phyloP scores from a whole-genome alignment of 2,797 vertebrate genomes.

The Hoplostethus atlanticus region DNA sequence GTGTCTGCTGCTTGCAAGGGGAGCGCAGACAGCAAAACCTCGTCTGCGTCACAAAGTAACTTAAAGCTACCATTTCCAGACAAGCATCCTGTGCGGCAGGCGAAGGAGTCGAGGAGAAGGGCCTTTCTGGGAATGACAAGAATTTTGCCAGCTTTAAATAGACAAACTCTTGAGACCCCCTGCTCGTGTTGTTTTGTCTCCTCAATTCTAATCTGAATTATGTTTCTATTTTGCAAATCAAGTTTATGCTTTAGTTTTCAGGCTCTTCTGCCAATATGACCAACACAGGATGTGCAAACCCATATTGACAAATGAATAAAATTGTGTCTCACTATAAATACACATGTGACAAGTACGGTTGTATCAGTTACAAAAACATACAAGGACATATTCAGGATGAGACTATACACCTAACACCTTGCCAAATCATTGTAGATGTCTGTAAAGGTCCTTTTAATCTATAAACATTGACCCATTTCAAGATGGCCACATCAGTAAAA shows the following conservation, averaged over 20 bases:
- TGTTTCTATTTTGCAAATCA: conserved; percentile 68
- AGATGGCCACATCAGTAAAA: conserved; percentile 48
- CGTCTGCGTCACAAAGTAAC: conserved; percentile 81
- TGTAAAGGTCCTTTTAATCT: conserved; percentile 48
- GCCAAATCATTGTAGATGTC: conserved; percentile 34
- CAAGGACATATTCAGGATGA: conserved; percentile 1
- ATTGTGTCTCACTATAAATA: conserved; percentile 7
- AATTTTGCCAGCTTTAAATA: conserved; percentile 81
- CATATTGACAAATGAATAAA: conserved; percentile 12
- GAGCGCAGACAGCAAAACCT: conserved; percentile 84
- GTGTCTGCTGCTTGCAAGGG: conserved; percentile 77
- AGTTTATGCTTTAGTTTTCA: conserved; percentile 39
- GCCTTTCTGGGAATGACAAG: conserved; percentile 82
- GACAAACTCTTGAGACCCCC: conserved; percentile 75
- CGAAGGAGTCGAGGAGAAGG: conserved; percentile 82
- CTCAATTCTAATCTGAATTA: conserved; percentile 55
- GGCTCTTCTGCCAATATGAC: not conserved
- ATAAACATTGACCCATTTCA: conserved; percentile 3
- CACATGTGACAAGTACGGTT: not conserved
- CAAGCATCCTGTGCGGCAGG: conserved; percentile 78
- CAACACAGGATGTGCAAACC: not conserved
- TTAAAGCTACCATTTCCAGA: conserved; percentile 87
- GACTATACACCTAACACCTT: conserved; percentile 5
- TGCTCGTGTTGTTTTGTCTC: conserved; percentile 72
- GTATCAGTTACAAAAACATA: conserved; percentile 8